Evolutionary conservation across 1,140 invertebrate genomes (phyloP).

Genomic region (Agrypnia vestita): DNA sequence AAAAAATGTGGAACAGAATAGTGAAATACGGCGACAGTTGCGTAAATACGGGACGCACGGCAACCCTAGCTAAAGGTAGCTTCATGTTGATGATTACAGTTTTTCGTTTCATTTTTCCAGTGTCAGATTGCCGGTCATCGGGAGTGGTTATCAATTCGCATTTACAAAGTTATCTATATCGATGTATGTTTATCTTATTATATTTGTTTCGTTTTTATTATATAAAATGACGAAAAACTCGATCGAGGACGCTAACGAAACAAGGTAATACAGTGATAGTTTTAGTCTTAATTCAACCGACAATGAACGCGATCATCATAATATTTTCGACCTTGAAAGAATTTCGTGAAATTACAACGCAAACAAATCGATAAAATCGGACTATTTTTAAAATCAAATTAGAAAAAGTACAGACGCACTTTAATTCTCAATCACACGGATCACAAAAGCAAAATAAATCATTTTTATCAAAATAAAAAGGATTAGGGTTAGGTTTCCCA

Average conservation of each 20-base stretch:
- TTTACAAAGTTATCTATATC: neutral
- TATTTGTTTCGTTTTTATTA: slow-evolving; percentile 20
- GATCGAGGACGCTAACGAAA: neutral
- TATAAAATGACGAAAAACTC: slow-evolving; percentile 18
- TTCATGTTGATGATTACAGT: neutral
- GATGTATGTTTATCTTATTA: slow-evolving; percentile 27
- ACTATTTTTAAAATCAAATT: no score
- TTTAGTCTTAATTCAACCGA: neutral
- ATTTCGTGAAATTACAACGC: neutral
- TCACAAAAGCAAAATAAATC: no score
- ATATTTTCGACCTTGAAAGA: neutral
- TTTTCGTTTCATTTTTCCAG: slow-evolving; percentile 2
- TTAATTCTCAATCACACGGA: no score
- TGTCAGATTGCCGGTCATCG: neutral
- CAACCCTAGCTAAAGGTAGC: no score
- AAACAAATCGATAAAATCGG: neutral
- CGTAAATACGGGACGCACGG: no score
- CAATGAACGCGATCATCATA: neutral
- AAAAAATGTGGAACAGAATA: no score
- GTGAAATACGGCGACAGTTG: no score
- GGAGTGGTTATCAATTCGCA: neutral
- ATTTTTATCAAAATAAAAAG: no score
- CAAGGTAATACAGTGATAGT: slow-evolving; percentile 11
- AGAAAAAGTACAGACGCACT: no score
- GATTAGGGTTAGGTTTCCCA: no score